Evolutionary conservation across 2,113 vertebrate genomes (phyloP), one percentile per base, ranked within the genome.

Genomic region (Vimba vimba): DNA sequence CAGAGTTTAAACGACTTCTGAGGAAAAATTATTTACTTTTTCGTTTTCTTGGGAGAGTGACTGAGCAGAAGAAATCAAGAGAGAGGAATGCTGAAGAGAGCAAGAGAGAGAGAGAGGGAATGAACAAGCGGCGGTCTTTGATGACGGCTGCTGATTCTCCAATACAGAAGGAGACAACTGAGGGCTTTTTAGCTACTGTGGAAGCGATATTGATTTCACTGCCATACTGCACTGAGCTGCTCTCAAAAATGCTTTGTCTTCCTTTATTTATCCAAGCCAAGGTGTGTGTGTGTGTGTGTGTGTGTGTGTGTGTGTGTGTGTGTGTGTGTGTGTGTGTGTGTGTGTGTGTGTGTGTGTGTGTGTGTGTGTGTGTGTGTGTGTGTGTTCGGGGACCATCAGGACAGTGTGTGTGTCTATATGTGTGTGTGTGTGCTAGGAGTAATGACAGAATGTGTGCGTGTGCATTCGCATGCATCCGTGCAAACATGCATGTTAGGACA

Each of bases 201-300:
- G 89, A 91, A 87, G 84, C 39, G 30, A 52, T 90, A 92, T 91
- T 88, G 91, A 92, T 92, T 62, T 83, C 59, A 66, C 78, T 85
- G 79, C 86, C 90, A 86, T 88, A 76, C 80, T 83, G 86, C 79
- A 81, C 86, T 90, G 88, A 88, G 86, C 80, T 82, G 85, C 74
- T 87, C 87, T 90, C 79, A 87, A 91, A 89, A 89, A 87, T 78
- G 86, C 90, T 91, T 90, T 85, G 85, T 89, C 89, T 84, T 86
- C 87, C 86, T 88, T 90, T 89, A 89, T 88, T 89, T 84, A 78
- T 73, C 80, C 84, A 66, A 82, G 80, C 60, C 84, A 55, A 60
- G 23, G 43, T 71, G n/a, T 62, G 80, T 43, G 39, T 43, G 39
- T 43, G 39, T 79, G 62, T 30, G 30, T 30, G 30, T 30, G 30